Evolutionary conservation across 2,797 vertebrate genomes (phyloP).

Genomic region (Novumbra hubbsi): DNA sequence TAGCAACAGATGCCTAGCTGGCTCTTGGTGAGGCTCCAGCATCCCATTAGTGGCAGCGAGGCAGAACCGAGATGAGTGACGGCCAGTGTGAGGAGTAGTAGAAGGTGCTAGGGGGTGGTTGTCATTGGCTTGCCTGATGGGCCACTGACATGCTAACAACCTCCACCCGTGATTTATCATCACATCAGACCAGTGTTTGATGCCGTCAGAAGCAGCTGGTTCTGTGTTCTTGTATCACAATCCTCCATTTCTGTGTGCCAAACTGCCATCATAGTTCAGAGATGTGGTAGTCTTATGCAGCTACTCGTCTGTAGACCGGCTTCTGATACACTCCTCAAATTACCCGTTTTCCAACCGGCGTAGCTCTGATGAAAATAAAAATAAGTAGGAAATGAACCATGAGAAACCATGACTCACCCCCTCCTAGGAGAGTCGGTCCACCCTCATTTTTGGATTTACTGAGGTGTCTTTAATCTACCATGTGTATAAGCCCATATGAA

Average conservation of each 20-base stretch:
- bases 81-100: slow-evolving; percentile 39
- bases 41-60: slow-evolving; percentile 69
- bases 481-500: too few relatives aligned
- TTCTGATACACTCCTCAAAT: too few relatives aligned
- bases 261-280: not conserved
- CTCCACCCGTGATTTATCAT: slow-evolving; percentile 51
- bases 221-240: not conserved
- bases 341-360: too few relatives aligned
- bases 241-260: slow-evolving; percentile 7
- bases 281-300: not conserved
- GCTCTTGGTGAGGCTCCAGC: slow-evolving; percentile 72
- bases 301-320: too few relatives aligned
- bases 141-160: slow-evolving; percentile 69
- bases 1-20: slow-evolving; percentile 62
- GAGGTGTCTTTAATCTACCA: too few relatives aligned
- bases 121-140: slow-evolving; percentile 50
- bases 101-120: slow-evolving; percentile 23
- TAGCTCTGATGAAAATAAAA: too few relatives aligned
- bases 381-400: too few relatives aligned
- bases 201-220: slow-evolving; percentile 45
- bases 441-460: too few relatives aligned
- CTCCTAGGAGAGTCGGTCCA: too few relatives aligned
- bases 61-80: slow-evolving; percentile 80
- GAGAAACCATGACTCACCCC: too few relatives aligned
- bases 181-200: slow-evolving; percentile 33